A percentile compares a stretch with the other conserved stretches of the same genome.
Conservation (phyloP, 2,797 vertebrate genomes). For the Macropus fuliginosus region DNA sequence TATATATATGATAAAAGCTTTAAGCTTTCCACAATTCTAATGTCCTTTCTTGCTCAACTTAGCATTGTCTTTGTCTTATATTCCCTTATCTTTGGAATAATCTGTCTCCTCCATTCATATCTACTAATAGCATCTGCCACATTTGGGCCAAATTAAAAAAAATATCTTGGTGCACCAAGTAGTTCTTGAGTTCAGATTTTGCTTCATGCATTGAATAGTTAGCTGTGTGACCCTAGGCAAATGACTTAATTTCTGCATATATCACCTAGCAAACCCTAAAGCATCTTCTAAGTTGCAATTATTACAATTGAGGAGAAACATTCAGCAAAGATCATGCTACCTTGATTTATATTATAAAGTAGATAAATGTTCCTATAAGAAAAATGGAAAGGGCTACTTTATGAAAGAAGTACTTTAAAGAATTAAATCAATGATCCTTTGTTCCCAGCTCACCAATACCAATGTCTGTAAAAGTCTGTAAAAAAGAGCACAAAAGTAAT, state of each 20-base stretch:
- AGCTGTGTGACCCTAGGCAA: neutral
- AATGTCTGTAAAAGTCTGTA: neutral
- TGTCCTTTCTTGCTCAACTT: neutral
- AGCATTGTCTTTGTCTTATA: neutral
- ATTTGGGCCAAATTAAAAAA: neutral
- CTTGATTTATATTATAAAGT: neutral
- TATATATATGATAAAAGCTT: no score
- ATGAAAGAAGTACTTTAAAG: neutral
- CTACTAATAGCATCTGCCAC: neutral
- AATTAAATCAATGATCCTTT: neutral
- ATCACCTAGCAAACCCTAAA: neutral
- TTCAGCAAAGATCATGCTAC: neutral
- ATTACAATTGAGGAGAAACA: neutral
- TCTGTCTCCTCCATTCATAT: neutral
- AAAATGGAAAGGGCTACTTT: neutral
- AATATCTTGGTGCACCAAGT: neutral
- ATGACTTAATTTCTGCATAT: neutral
- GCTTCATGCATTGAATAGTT: neutral
- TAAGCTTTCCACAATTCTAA: neutral
- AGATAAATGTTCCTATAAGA: neutral
- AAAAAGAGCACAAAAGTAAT: neutral
- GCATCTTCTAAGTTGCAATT: neutral
- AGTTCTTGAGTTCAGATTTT: neutral
- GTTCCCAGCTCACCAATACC: neutral
- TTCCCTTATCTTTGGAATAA: neutral